Conservation (phyloP, 2,888 invertebrate species). For the Flabesymbios commensalis region DNA sequence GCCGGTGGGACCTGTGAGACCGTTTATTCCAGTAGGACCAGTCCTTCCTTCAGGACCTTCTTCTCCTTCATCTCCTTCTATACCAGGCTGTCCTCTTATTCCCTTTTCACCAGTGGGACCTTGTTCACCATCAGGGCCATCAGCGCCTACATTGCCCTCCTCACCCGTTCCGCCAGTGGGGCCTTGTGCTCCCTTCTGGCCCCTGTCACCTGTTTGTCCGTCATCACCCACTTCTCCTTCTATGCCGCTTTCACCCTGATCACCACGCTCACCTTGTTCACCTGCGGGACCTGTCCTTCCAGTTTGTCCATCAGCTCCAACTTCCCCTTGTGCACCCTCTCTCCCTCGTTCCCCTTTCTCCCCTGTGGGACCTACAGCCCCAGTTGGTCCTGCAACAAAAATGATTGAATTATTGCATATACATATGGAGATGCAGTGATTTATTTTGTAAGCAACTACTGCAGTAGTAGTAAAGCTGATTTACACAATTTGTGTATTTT, state of each 20-base stretch:
- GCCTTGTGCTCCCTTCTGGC: background rate
- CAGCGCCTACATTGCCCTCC: background rate
- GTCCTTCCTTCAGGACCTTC: background rate
- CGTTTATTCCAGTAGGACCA: conserved; percentile 1
- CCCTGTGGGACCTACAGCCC: too few species aligned
- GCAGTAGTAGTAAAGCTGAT: too few species aligned
- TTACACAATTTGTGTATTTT: too few species aligned
- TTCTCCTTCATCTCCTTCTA: background rate
- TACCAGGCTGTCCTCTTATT: background rate
- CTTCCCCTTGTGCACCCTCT: too few species aligned
- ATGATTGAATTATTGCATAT: too few species aligned
- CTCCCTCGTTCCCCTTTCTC: too few species aligned
- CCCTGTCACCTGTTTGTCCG: background rate
- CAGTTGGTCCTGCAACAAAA: too few species aligned
- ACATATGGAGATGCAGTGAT: too few species aligned
- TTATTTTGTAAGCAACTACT: too few species aligned
- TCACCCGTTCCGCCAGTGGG: background rate
- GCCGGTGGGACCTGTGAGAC: conserved; percentile 1
- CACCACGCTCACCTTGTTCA: background rate
- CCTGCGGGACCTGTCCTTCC: conserved; percentile 4
- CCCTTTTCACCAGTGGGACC: conserved; percentile 1
- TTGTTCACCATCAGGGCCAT: background rate
- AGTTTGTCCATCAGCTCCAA: too few species aligned
- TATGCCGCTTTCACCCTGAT: background rate
- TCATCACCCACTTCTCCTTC: background rate